Conservation (phyloP, 2,797 vertebrate genomes). For the Hippocampus kuda region DNA sequence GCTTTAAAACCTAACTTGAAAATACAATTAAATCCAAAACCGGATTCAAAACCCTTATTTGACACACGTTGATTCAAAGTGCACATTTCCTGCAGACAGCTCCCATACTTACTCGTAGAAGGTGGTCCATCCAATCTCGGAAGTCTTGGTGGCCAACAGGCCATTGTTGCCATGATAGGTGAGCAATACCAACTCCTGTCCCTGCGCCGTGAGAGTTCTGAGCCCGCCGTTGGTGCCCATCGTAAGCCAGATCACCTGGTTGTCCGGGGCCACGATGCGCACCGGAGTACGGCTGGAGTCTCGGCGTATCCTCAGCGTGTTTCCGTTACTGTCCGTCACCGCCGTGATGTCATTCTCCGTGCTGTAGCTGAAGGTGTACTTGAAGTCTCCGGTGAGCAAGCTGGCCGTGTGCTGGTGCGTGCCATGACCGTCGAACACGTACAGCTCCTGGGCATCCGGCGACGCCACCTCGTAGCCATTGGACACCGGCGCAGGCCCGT, state of each 20-base stretch:
- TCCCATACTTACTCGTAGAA: slow-evolving; percentile 92
- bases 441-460: slow-evolving; percentile 87
- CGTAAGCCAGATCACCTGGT: slow-evolving; percentile 94
- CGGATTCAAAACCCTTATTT: not conserved
- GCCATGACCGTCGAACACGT: slow-evolving; percentile 92
- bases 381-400: slow-evolving; percentile 85
- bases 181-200: slow-evolving; percentile 84
- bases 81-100: not conserved
- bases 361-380: slow-evolving; percentile 95
- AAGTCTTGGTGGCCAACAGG: slow-evolving; percentile 91
- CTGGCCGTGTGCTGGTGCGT: slow-evolving; percentile 92
- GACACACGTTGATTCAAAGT: not conserved
- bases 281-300: slow-evolving; percentile 90
- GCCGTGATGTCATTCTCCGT: slow-evolving; percentile 89
- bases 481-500: slow-evolving; percentile 69
- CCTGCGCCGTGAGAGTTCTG: slow-evolving; percentile 90
- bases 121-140: slow-evolving; percentile 94
- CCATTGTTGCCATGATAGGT: slow-evolving; percentile 96
- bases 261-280: slow-evolving; percentile 89
- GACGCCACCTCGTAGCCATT: slow-evolving; percentile 78
- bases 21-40: not conserved
- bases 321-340: slow-evolving; percentile 87
- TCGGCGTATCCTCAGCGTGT: slow-evolving; percentile 84
- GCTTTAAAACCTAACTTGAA: not conserved
- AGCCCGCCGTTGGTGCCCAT: slow-evolving; percentile 89